These are phyloP conservation scores for Platyura marginata DNA, from an alignment of 1,140 invertebrate species.

Conservation along the genomic window DNA sequence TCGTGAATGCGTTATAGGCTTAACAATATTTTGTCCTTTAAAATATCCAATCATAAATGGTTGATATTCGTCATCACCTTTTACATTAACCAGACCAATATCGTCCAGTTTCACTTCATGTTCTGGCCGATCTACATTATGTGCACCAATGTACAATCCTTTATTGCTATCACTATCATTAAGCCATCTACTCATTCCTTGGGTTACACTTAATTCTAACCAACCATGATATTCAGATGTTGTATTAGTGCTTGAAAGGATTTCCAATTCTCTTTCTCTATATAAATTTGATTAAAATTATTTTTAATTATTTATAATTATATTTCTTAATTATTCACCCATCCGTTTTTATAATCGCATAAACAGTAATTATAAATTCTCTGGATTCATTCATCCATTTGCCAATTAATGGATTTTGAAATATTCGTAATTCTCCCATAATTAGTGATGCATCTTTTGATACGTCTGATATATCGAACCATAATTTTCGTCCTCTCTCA, in stretches of 20 bases:
- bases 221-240: slow-evolving; percentile 43
- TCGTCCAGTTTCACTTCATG: slow-evolving; percentile 66
- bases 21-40: slow-evolving; percentile 31
- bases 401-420: slow-evolving; percentile 34
- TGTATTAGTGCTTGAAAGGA: slow-evolving; percentile 31
- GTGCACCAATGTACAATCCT: slow-evolving; percentile 75
- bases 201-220: slow-evolving; percentile 56
- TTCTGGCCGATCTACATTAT: slow-evolving; percentile 35
- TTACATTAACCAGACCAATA: slow-evolving; percentile 58
- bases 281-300: no score
- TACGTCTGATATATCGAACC: slow-evolving; percentile 81
- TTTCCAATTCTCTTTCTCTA: slow-evolving; percentile 8
- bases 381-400: slow-evolving; percentile 17
- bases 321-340: slow-evolving; percentile 27
- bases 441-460: slow-evolving; percentile 58
- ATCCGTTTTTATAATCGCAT: slow-evolving; percentile 31
- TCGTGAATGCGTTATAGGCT: background rate
- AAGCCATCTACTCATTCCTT: slow-evolving; percentile 56
- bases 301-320: no score
- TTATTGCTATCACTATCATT: slow-evolving; percentile 57
- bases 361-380: slow-evolving; percentile 19
- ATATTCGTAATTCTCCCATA: slow-evolving; percentile 69
- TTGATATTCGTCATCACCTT: slow-evolving; percentile 60
- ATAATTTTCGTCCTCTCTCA: slow-evolving; percentile 66
- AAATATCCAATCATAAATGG: slow-evolving; percentile 81